A percentile compares a stretch with the other conserved stretches of the same genome.
phyloP scores from a whole-genome alignment of 2,797 vertebrate species.

The Erpetoichthys calabaricus region DNA sequence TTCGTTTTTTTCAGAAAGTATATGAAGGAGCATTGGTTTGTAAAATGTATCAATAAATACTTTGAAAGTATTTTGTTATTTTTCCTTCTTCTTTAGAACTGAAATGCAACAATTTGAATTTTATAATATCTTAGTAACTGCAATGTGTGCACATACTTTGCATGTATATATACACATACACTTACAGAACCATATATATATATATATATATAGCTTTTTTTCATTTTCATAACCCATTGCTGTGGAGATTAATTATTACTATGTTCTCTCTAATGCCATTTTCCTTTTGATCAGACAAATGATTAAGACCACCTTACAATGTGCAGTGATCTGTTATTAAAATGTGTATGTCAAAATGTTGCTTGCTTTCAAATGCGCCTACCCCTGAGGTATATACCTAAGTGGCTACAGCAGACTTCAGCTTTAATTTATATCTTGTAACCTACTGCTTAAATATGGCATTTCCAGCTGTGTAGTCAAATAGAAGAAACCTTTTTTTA shows the following conservation, averaged over 20 bases:
- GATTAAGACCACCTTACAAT: constrained; percentile 26
- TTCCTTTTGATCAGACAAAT: constrained; percentile 33
- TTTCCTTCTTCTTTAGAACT: too few species aligned
- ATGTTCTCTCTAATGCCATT: background rate
- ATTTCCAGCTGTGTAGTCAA: constrained; percentile 24
- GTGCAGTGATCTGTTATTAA: constrained; percentile 35
- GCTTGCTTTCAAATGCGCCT: constrained; percentile 38
- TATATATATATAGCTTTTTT: background rate
- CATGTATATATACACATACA: too few species aligned
- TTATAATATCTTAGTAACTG: too few species aligned
- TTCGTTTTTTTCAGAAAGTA: too few species aligned
- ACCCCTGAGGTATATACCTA: constrained; percentile 32
- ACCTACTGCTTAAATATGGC: constrained; percentile 23
- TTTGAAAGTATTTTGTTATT: too few species aligned
- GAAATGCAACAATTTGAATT: too few species aligned
- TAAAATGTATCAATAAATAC: too few species aligned
- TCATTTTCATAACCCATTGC: constrained; percentile 19
- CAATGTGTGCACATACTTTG: too few species aligned
- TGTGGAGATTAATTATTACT: background rate
- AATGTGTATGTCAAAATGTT: constrained; percentile 31
- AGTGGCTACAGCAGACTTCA: constrained; percentile 32
- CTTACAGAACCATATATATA: background rate
- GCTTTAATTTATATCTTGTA: constrained; percentile 25
- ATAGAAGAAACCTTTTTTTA: constrained; percentile 22
- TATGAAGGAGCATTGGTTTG: too few species aligned